Evolutionary conservation across 2,888 invertebrate species (phyloP).

Genomic region (Cephus spinipes): DNA sequence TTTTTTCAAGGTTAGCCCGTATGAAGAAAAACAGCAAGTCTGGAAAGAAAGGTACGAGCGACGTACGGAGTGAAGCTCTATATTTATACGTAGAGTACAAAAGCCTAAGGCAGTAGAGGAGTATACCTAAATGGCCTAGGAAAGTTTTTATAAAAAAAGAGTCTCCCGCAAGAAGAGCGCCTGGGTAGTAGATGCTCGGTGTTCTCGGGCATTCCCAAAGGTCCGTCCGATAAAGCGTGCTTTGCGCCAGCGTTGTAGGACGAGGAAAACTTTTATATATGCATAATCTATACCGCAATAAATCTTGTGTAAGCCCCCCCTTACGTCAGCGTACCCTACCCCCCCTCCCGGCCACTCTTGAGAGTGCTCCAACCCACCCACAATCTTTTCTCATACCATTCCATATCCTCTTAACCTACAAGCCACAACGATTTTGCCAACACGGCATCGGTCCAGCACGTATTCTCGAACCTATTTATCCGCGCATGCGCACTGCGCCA

Average conservation of each 20-base stretch:
- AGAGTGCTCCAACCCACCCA: not conserved
- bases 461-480: not conserved
- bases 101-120: not conserved
- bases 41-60: not conserved
- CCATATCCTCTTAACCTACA: not conserved
- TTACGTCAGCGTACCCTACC: conserved; percentile 21
- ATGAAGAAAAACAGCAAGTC: not conserved
- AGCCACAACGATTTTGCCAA: not conserved
- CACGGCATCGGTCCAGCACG: not conserved
- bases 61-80: not conserved
- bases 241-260: not conserved
- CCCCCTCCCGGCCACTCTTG: no score
- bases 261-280: conserved; percentile 29
- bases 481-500: not conserved
- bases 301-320: conserved; percentile 32
- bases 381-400: not conserved
- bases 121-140: not conserved
- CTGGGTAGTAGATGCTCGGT: not conserved
- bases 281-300: conserved; percentile 32
- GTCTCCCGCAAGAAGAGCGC: not conserved
- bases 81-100: not conserved
- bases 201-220: not conserved
- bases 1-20: not conserved
- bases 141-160: not conserved
- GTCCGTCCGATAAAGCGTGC: not conserved